A percentile compares a stretch with the other conserved stretches of the same genome.
Conservation (phyloP, 2,113 vertebrate species). For the Pomatostomus ruficeps region DNA sequence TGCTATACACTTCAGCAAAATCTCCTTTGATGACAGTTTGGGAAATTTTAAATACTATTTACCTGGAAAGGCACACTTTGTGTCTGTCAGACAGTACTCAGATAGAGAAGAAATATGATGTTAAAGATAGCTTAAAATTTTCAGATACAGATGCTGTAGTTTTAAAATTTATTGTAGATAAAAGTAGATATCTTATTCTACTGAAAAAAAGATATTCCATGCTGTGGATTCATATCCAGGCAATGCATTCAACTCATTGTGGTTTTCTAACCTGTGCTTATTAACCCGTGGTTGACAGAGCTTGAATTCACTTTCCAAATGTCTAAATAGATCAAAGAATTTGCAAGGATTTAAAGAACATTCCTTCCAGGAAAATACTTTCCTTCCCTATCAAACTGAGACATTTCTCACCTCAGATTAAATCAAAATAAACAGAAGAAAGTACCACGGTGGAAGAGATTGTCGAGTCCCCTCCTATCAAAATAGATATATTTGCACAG, state of each 20-base stretch:
- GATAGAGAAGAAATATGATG: background rate
- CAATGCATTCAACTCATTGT: background rate
- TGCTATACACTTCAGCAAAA: background rate
- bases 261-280: background rate
- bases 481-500: background rate
- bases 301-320: background rate
- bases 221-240: background rate
- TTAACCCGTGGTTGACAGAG: background rate
- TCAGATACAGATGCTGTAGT: background rate
- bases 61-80: background rate
- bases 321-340: background rate
- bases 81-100: background rate
- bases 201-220: background rate
- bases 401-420: background rate
- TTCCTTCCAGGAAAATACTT: background rate
- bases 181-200: background rate
- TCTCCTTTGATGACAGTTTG: background rate
- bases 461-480: background rate
- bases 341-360: background rate
- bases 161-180: background rate
- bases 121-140: background rate
- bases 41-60: background rate
- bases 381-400: background rate
- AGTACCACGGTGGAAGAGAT: background rate
- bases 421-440: background rate